These are phyloP conservation scores for Monodelphis domestica DNA, from an alignment of 2,797 vertebrate genomes.

Conservation along the genomic window DNA sequence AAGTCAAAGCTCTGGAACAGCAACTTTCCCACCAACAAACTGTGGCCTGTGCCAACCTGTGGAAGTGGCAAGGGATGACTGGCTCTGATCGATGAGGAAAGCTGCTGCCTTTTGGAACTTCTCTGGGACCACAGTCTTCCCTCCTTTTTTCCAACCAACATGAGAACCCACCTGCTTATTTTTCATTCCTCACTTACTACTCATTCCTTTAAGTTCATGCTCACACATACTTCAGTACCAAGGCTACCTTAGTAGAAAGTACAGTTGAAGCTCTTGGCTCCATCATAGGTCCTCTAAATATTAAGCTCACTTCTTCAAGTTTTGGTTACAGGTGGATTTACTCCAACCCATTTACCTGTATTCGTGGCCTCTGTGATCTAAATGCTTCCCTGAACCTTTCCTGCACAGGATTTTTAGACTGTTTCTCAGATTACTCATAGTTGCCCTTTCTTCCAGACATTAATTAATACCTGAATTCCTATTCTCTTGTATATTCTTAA, in stretches of 20 bases:
- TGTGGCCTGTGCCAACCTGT: not conserved
- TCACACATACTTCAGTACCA: not conserved
- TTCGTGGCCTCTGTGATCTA: not conserved
- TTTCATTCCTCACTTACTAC: not conserved
- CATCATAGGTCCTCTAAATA: not conserved
- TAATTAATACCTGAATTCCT: not conserved
- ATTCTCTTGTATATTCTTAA: not conserved
- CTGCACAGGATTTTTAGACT: not conserved
- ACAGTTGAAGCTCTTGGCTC: not conserved
- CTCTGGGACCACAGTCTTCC: not conserved
- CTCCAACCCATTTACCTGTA: not conserved
- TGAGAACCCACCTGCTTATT: not conserved
- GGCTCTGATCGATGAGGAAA: not conserved
- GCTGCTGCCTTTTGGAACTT: not conserved
- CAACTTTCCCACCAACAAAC: slow-evolving; percentile 12
- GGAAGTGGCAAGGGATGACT: not conserved
- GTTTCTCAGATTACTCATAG: not conserved
- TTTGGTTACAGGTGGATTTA: not conserved
- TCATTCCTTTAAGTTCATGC: not conserved
- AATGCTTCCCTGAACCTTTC: not conserved
- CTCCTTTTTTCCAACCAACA: not conserved
- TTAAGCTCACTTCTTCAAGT: not conserved
- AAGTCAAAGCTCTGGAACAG: slow-evolving; percentile 48
- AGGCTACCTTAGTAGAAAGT: not conserved
- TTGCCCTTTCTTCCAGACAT: not conserved